Conservation (phyloP, 2,797 vertebrate genomes). For the Sebastes taczanowskii region DNA sequence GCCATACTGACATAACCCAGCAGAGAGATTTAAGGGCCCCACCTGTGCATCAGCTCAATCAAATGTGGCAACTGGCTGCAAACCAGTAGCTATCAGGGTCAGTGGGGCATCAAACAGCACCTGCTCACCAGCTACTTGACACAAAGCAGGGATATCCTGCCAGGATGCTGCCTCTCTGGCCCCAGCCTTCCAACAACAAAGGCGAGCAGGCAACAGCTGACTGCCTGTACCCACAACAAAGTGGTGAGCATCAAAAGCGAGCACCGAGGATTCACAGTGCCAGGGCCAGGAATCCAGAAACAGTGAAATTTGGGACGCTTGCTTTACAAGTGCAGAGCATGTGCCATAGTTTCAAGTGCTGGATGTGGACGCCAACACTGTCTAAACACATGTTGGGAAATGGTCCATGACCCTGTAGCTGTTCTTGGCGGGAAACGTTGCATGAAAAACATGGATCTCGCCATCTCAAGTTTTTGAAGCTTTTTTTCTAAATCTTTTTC, state of each 20-base stretch:
- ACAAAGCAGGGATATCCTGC: slow-evolving; percentile 70
- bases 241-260: slow-evolving; percentile 28
- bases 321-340: background rate
- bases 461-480: background rate
- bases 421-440: slow-evolving; percentile 17
- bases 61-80: slow-evolving; percentile 33
- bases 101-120: slow-evolving; percentile 49
- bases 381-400: slow-evolving; percentile 33
- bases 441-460: slow-evolving; percentile 11
- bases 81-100: slow-evolving; percentile 51
- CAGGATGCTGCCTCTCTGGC: slow-evolving; percentile 46
- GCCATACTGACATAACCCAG: background rate
- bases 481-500: slow-evolving; percentile 11
- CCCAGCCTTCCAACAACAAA: slow-evolving; percentile 45
- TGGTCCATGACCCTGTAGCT: slow-evolving; percentile 16
- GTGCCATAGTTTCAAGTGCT: slow-evolving; percentile 12
- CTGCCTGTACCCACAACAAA: slow-evolving; percentile 36
- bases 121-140: slow-evolving; percentile 55
- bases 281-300: slow-evolving; percentile 15
- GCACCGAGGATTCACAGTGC: background rate
- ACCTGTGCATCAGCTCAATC: slow-evolving; percentile 19
- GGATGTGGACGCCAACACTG: background rate
- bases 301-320: background rate
- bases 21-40: background rate
- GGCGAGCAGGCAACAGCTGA: slow-evolving; percentile 56